Evolutionary conservation across 1,140 invertebrate genomes (phyloP), one percentile per base, ranked within the genome.

Genomic region (Probaryconus sp.): DNA sequence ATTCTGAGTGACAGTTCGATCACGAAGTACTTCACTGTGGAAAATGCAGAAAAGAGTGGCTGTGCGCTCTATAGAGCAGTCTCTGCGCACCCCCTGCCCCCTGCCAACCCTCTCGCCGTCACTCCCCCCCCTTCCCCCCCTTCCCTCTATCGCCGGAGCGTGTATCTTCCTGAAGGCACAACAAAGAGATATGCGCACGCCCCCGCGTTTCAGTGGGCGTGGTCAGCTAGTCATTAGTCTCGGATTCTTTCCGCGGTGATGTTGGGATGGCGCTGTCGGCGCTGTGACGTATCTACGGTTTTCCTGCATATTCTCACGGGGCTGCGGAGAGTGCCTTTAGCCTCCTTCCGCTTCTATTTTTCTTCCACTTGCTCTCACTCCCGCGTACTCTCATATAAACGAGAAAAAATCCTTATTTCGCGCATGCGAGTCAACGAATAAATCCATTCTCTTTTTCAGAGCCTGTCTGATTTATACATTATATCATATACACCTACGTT

Each of bases 221-320:
- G 85, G 83, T 76, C 69, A 79, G 38, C 60, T 79, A 71, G 76
- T 84, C 84, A 85, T 85, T 85, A 83, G 83, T 85, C 83, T 84
- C 76, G 64, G 58, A 65, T 81, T 69, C 77, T 79, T 77, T 55
- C 68, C 71, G 79, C 61, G 61, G 51, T 63, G 76, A 73, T 63
- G 63, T 68, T 43, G 74, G 64, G 77, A 80, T 80, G 82, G 79
- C 78, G 81, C 71, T 78, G 61, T 60, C 50, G 73, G 55, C 31
- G 67, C 56, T 53, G 64, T 75, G 76, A 83, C 80, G 81, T 81
- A 83, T 83, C 79, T 82, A 84, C 51, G 70, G 55, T 60, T 78
- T 45, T 17, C 53, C 71, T 51, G 71, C 70, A 73, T 67, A 67
- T 71, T 74, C 53, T 76, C 67, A 60, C 58, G 70, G 47, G 63